Percentiles rank a stretch among this genome's conserved stretches.
phyloP scores from a whole-genome alignment of 2,888 invertebrate species.

The Heliconius sara region DNA sequence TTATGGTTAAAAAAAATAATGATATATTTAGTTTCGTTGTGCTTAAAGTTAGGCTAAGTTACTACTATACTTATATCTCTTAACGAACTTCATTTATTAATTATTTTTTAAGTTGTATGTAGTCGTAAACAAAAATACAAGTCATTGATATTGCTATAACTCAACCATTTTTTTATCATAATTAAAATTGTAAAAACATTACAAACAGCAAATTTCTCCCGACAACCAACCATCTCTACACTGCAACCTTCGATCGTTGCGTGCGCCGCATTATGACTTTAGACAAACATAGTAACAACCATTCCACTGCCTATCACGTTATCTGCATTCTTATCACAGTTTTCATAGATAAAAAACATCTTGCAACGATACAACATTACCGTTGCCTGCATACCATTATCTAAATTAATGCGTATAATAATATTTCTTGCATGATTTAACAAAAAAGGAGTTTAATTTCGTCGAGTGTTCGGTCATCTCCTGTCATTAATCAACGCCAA shows the following conservation, averaged over 20 bases:
- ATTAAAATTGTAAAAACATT: background rate
- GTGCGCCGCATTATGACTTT: slow-evolving; percentile 25
- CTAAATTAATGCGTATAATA: slow-evolving; percentile 20
- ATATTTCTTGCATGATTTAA: slow-evolving; percentile 42
- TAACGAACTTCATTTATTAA: no score
- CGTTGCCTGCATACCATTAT: slow-evolving; percentile 28
- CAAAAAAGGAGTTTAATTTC: slow-evolving; percentile 43
- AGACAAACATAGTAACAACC: slow-evolving; percentile 31
- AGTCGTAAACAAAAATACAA: no score
- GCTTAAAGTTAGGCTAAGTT: no score
- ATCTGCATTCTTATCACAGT: slow-evolving; percentile 34
- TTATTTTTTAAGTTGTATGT: no score
- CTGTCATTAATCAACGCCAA: slow-evolving; percentile 44
- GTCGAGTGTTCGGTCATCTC: slow-evolving; percentile 32
- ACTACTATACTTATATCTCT: no score
- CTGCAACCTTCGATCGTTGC: background rate
- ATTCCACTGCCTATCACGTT: slow-evolving; percentile 32
- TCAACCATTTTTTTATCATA: background rate
- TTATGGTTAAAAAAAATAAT: background rate
- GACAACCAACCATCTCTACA: background rate
- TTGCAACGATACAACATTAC: slow-evolving; percentile 14
- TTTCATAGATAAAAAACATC: slow-evolving; percentile 40
- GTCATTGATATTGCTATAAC: background rate
- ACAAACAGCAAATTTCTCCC: background rate
- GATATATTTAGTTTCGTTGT: no score